A percentile compares a stretch with the other conserved stretches of the same genome.
These are phyloP conservation scores for Conistra vaccinii DNA, from an alignment of 2,888 invertebrate genomes.

Conservation along the genomic window DNA sequence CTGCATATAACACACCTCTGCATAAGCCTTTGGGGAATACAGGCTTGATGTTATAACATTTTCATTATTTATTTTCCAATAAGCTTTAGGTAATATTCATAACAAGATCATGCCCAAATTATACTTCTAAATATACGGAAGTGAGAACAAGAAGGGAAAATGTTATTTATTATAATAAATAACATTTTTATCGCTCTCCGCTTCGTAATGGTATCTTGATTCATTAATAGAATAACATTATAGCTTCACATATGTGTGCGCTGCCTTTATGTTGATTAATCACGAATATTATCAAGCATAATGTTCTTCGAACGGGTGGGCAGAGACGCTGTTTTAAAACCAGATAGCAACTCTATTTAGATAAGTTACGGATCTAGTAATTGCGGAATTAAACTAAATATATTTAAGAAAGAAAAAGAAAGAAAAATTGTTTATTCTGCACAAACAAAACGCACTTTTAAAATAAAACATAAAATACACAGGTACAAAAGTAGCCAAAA, in stretches of 20 bases:
- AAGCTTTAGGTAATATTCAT: not conserved
- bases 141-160: slow-evolving; percentile 9
- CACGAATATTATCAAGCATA: slow-evolving; percentile 7
- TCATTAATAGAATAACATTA: slow-evolving; percentile 45
- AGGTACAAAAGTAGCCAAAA: no score
- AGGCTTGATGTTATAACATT: not conserved
- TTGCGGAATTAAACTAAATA: not conserved
- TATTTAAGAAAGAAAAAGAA: no score
- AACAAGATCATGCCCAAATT: slow-evolving; percentile 19
- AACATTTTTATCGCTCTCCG: slow-evolving; percentile 25
- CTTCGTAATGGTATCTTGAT: slow-evolving; percentile 32
- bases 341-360: not conserved
- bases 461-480: no score
- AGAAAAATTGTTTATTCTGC: no score
- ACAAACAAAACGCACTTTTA: no score
- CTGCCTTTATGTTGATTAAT: not conserved
- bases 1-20: not conserved
- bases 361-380: not conserved
- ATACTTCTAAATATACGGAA: slow-evolving; percentile 33
- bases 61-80: not conserved
- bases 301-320: not conserved
- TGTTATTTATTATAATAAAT: slow-evolving; percentile 47
- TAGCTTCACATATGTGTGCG: not conserved
- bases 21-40: not conserved
- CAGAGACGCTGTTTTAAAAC: not conserved